Conservation (phyloP, 2,113 vertebrate species). For the Hipposideros armiger region DNA sequence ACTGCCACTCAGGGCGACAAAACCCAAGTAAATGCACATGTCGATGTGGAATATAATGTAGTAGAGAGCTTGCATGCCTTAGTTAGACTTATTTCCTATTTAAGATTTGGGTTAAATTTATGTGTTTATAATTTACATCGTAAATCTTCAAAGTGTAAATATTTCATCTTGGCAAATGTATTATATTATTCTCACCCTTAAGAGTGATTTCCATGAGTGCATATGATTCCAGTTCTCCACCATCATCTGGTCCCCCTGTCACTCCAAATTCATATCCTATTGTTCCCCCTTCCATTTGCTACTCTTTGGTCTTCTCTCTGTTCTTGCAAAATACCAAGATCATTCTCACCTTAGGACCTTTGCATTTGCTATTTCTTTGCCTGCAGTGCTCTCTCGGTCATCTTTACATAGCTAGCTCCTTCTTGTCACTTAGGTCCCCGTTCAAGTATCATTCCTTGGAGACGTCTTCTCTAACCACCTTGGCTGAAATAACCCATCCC, state of each 20-base stretch:
- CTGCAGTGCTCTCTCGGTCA: not conserved
- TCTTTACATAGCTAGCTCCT: not conserved
- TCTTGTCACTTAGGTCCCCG: not conserved
- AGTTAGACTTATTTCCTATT: constrained; percentile 7
- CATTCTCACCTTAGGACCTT: not conserved
- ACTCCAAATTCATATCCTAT: too few species aligned
- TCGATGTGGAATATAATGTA: not conserved
- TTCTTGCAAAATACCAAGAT: not conserved
- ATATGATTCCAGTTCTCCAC: not conserved
- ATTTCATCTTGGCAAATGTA: not conserved
- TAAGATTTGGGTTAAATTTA: constrained; percentile 5
- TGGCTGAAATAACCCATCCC: not conserved
- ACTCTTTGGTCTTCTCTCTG: not conserved
- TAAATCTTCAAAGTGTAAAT: not conserved
- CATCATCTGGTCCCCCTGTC: not conserved
- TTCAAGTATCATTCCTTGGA: not conserved
- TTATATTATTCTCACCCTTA: not conserved
- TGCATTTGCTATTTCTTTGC: not conserved
- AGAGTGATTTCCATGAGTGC: not conserved
- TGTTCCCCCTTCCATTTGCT: not conserved
- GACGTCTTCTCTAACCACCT: not conserved
- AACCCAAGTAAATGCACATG: constrained; percentile 34
- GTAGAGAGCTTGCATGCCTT: not conserved
- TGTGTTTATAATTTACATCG: constrained; percentile 19
- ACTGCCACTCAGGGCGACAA: not conserved